A percentile compares a stretch with the other conserved stretches of the same genome.
Conservation (phyloP, 2,113 vertebrate genomes). For the Apistogramma diplotaenia region DNA sequence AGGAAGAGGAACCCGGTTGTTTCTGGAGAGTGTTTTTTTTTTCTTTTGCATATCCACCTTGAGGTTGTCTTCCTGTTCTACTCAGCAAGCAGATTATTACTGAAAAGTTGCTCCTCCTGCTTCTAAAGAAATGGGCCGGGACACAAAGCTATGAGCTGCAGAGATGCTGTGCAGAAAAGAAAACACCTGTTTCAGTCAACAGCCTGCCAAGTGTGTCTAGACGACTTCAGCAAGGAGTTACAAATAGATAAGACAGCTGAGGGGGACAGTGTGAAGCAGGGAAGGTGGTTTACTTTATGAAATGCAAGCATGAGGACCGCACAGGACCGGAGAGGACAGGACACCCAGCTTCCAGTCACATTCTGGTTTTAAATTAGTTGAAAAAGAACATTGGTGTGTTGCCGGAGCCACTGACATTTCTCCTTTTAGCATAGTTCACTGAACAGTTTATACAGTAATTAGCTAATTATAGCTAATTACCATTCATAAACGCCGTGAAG, state of each 20-base stretch:
- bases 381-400: neutral
- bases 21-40: conserved; percentile 54
- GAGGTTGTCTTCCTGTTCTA: conserved; percentile 55
- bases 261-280: neutral
- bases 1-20: conserved; percentile 32
- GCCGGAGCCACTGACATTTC: neutral
- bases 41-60: conserved; percentile 6
- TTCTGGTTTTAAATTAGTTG: neutral
- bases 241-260: neutral
- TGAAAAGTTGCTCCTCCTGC: neutral
- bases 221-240: neutral
- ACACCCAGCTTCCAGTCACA: neutral
- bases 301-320: neutral
- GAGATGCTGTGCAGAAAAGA: neutral
- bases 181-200: conserved; percentile 21
- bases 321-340: neutral
- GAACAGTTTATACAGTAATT: neutral
- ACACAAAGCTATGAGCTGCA: neutral
- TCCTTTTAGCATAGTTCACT: neutral
- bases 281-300: neutral
- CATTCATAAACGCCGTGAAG: neutral
- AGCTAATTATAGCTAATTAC: no score
- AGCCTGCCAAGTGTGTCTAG: neutral
- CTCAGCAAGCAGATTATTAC: conserved; percentile 30
- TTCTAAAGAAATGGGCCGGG: conserved; percentile 8